Evolutionary conservation across 1,140 invertebrate species (phyloP), one percentile per base, ranked within the genome.

Genomic region (Battus philenor): DNA sequence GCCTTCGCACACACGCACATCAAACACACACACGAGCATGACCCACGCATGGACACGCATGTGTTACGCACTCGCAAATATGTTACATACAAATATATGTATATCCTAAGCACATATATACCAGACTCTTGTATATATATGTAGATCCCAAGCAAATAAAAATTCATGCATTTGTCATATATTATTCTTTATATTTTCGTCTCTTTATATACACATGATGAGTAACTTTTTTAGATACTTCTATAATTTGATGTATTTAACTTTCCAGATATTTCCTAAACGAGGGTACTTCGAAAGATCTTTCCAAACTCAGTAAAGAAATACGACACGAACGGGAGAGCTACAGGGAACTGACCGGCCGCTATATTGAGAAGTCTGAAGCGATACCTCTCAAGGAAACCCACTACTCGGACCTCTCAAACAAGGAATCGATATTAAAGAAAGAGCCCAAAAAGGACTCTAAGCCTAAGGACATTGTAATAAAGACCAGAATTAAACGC

Each of bases 251-350:
- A n/a, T n/a, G n/a, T n/a, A n/a, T n/a, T n/a, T n/a, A n/a, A 11
- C 41, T 30, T 58, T 47, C 8, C 67, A 83, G 79, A 41, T 83
- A 74, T 36, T 81, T 76, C 58, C 47, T 77, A 44, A 77, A 76
- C 44, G 81, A 82, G 31, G 80, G 81, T 26, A 81, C 79, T 1
- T 84, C 83, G 0, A 86, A 85, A 44, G 86, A 86, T 32, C 43
- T 87, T 0, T 81, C 84, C 0, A 86, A 86, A 57, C 52, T 79
- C 0, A 81, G 72, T 36, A 87, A 84, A 48, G 86, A 87, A 12
- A 77, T 86, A 2, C 68, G 84, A 0, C 79, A 85, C 62, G 84
- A 87, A 17, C 50, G 86, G 1, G 84, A 86, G 16, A 86, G 75
- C 15, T 86, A 87, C 27, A 66, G 82, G 2, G 84, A 86, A 27